These are phyloP conservation scores for Ceratina australensis DNA, from an alignment of 1,140 invertebrate species.

Conservation along the genomic window DNA sequence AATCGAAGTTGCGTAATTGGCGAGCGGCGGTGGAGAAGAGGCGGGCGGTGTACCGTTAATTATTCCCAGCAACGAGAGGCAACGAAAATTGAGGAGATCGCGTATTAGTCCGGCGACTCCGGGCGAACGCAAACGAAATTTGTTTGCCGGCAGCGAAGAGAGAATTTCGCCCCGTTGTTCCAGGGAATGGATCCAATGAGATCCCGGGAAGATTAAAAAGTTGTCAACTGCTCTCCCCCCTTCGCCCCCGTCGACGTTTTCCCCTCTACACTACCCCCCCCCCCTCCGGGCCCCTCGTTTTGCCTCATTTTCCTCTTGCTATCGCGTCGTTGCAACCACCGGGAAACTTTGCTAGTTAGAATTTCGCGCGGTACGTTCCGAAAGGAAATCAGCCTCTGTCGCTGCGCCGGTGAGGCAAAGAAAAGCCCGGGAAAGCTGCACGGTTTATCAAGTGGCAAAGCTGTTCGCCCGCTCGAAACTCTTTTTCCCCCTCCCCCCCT, in stretches of 20 bases:
- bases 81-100: slow-evolving; percentile 21
- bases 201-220: slow-evolving; percentile 68
- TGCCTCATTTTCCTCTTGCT: slow-evolving; percentile 44
- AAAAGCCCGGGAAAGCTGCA: slow-evolving; percentile 53
- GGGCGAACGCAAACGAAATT: slow-evolving; percentile 56
- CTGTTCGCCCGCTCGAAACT: slow-evolving; percentile 19
- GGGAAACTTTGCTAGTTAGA: slow-evolving; percentile 67
- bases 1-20: background rate
- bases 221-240: slow-evolving; percentile 65
- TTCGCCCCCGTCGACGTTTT: background rate
- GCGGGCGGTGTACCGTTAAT: background rate
- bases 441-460: slow-evolving; percentile 45
- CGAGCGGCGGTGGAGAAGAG: background rate
- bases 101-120: slow-evolving; percentile 40
- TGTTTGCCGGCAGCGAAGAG: slow-evolving; percentile 52
- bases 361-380: slow-evolving; percentile 60
- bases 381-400: slow-evolving; percentile 59
- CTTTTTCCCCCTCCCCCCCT: background rate
- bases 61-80: slow-evolving; percentile 9
- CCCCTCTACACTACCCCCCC: background rate
- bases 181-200: slow-evolving; percentile 63
- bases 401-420: slow-evolving; percentile 42
- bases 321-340: slow-evolving; percentile 39
- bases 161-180: slow-evolving; percentile 59
- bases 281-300: background rate